A percentile compares a stretch with the other conserved stretches of the same genome.
Evolutionary conservation across 1,140 invertebrate species (phyloP).

Genomic region (Brachystomella parvula): DNA sequence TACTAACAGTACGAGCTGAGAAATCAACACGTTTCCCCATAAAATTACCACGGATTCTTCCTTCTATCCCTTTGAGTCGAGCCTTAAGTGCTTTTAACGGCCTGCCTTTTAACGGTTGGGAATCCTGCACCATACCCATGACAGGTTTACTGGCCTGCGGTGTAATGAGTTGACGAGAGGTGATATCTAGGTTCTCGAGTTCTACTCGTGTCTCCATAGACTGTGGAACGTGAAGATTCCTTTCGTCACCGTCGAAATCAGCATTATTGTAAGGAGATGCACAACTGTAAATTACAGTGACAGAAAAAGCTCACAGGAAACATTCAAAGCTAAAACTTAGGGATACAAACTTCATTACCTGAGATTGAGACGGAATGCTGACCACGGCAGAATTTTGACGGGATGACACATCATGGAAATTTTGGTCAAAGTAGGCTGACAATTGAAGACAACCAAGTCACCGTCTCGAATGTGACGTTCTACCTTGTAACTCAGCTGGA

Average conservation of each 20-base stretch:
- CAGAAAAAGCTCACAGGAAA: background rate
- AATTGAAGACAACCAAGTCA: slow-evolving; percentile 98
- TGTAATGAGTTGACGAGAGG: slow-evolving; percentile 96
- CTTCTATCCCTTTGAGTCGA: slow-evolving; percentile 88
- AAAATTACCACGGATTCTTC: slow-evolving; percentile 93
- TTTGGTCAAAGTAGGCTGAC: slow-evolving; percentile 98
- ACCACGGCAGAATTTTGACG: slow-evolving; percentile 96
- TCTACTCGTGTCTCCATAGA: slow-evolving; percentile 98
- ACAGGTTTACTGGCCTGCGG: slow-evolving; percentile 96
- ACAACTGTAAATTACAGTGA: slow-evolving; percentile 62
- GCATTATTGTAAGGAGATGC: slow-evolving; percentile 99
- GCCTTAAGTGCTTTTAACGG: slow-evolving; percentile 96
- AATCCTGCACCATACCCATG: slow-evolving; percentile 99
- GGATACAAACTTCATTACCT: slow-evolving; percentile 45
- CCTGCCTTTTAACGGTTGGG: no score
- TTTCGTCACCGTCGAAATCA: slow-evolving; percentile 99
- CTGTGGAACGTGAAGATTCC: slow-evolving; percentile 99
- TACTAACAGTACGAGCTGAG: slow-evolving; percentile 98
- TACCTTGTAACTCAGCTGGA: slow-evolving; percentile 97
- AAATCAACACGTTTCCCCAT: slow-evolving; percentile 99
- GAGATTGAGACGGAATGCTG: slow-evolving; percentile 91
- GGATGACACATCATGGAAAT: slow-evolving; percentile 99
- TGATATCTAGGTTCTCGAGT: slow-evolving; percentile 95
- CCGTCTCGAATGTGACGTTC: slow-evolving; percentile 97
- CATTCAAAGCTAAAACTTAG: no score